Conservation (phyloP, 2,113 vertebrate genomes). For the Platysteira castanea region DNA sequence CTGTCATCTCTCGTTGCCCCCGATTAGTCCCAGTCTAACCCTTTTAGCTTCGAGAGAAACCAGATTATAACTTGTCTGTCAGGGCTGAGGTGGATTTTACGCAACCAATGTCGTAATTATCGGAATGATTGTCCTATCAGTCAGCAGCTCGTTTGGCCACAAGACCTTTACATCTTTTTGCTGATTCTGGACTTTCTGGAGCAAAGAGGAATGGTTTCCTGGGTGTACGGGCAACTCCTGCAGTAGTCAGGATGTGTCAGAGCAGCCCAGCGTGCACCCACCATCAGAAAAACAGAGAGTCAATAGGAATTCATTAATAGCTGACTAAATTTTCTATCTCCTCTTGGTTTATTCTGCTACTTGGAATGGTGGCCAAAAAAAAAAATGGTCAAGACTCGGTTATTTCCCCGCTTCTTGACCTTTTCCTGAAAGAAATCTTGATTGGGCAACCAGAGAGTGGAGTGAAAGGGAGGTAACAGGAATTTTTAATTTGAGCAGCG, state of each 20-base stretch:
- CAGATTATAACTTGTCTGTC: neutral
- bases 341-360: neutral
- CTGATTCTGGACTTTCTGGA: neutral
- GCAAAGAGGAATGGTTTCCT: neutral
- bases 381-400: fast-evolving
- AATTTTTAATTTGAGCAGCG: neutral
- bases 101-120: neutral
- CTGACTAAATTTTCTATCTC: neutral
- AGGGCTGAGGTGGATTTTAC: neutral
- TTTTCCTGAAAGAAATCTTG: neutral
- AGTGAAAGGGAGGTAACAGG: fast-evolving
- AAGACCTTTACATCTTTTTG: neutral
- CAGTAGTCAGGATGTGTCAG: neutral
- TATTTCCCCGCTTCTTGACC: neutral
- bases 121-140: neutral
- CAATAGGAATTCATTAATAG: neutral
- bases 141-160: neutral
- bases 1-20: neutral
- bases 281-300: neutral
- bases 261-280: fast-evolving
- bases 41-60: neutral
- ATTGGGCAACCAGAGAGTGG: fast-evolving
- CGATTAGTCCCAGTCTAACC: neutral
- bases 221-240: neutral
- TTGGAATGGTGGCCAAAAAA: neutral